These are phyloP conservation scores for Barypeithes pellucidus DNA, from an alignment of 2,888 invertebrate genomes.

Conservation along the genomic window DNA sequence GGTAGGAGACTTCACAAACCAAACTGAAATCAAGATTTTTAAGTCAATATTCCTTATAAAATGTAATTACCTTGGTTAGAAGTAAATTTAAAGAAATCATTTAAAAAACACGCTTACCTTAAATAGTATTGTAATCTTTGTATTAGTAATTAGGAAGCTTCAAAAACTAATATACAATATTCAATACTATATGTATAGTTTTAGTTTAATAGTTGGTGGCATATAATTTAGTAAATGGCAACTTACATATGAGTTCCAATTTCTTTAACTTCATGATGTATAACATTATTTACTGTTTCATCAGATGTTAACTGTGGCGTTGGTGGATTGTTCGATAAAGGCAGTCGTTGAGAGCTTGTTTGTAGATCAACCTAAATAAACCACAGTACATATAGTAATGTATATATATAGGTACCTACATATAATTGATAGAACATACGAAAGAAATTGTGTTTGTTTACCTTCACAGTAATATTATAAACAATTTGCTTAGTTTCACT, in stretches of 20 bases:
- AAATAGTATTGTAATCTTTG: too few relatives aligned
- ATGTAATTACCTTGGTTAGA: too few relatives aligned
- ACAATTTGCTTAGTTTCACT: conserved; percentile 93
- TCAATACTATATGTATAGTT: too few relatives aligned
- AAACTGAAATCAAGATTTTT: conserved; percentile 74
- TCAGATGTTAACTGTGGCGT: conserved; percentile 80
- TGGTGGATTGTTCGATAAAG: conserved; percentile 80
- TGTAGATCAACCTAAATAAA: conserved; percentile 88
- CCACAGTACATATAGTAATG: too few relatives aligned
- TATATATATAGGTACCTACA: too few relatives aligned
- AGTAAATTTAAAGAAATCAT: too few relatives aligned
- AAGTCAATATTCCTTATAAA: too few relatives aligned
- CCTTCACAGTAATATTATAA: conserved; percentile 88
- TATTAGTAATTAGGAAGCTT: too few relatives aligned
- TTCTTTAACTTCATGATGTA: conserved; percentile 99
- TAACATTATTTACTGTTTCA: conserved; percentile 93
- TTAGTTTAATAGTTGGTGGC: too few relatives aligned
- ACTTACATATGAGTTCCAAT: conserved; percentile 95
- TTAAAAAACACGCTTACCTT: too few relatives aligned
- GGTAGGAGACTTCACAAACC: conserved; percentile 96
- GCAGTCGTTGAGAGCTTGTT: conserved; percentile 90
- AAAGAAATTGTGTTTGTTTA: conserved; percentile 65
- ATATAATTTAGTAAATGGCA: conserved; percentile 1
- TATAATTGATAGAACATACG: not conserved
- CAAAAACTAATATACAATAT: too few relatives aligned